A percentile compares a stretch with the other conserved stretches of the same genome.
Evolutionary conservation across 2,888 invertebrate genomes (phyloP).

Genomic region (Amiota minor): DNA sequence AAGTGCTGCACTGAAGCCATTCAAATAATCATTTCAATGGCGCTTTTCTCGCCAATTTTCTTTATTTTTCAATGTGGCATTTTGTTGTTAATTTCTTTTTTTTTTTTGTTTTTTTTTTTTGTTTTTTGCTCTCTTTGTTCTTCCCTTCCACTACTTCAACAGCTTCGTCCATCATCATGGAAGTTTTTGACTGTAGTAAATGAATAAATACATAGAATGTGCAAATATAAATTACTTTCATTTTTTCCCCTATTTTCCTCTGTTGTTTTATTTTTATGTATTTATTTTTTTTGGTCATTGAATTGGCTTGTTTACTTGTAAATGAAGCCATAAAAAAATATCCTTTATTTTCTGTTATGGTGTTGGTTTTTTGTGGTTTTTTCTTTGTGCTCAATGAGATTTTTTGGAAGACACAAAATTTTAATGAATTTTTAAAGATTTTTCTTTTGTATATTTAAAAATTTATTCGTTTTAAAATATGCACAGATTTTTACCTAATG

Average conservation of each 20-base stretch:
- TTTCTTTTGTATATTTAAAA: background rate
- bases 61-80: slow-evolving; percentile 49
- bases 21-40: slow-evolving; percentile 60
- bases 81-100: background rate
- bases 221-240: slow-evolving; percentile 36
- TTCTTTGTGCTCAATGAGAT: slow-evolving; percentile 14
- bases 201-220: slow-evolving; percentile 52
- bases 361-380: slow-evolving; percentile 38
- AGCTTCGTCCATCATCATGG: slow-evolving; percentile 53
- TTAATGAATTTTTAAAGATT: background rate
- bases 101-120: slow-evolving; percentile 2
- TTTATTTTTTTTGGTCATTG: slow-evolving; percentile 40
- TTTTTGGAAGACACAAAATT: background rate
- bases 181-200: slow-evolving; percentile 61
- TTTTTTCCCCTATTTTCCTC: slow-evolving; percentile 8
- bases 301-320: slow-evolving; percentile 29
- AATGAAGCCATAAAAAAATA: slow-evolving; percentile 52
- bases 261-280: slow-evolving; percentile 35
- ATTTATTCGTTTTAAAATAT: too few species aligned
- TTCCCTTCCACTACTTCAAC: background rate
- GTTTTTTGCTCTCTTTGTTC: background rate
- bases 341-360: slow-evolving; percentile 38
- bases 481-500: too few species aligned
- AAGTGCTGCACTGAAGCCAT: slow-evolving; percentile 48
- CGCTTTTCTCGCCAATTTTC: slow-evolving; percentile 67